Percentiles rank a stretch among this genome's conserved stretches.
These are phyloP conservation scores for Archaeoteleia sp. DNA, from an alignment of 2,888 invertebrate species.

Conservation along the genomic window DNA sequence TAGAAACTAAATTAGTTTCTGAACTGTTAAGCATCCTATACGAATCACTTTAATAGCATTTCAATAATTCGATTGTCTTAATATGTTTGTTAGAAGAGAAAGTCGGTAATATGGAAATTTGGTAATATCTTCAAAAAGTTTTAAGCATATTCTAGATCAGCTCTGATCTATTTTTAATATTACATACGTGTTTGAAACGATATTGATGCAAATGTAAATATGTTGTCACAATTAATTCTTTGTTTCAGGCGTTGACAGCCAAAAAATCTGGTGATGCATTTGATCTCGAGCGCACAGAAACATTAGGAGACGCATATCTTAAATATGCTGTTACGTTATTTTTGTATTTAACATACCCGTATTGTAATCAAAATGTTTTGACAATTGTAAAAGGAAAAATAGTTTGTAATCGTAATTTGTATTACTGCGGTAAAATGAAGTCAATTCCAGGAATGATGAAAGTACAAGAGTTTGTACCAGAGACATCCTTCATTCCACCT, in stretches of 20 bases:
- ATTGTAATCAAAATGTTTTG: slow-evolving; percentile 85
- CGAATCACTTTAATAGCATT: too few species aligned
- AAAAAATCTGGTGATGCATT: slow-evolving; percentile 85
- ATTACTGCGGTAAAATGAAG: slow-evolving; percentile 79
- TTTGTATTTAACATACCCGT: slow-evolving; percentile 82
- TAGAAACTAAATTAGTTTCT: too few species aligned
- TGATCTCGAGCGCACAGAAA: slow-evolving; percentile 88
- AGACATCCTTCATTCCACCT: slow-evolving; percentile 84
- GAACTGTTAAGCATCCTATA: too few species aligned
- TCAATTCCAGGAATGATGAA: slow-evolving; percentile 78
- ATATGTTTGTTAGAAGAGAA: too few species aligned
- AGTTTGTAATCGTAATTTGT: slow-evolving; percentile 91
- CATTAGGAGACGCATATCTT: slow-evolving; percentile 91
- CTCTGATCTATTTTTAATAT: too few species aligned
- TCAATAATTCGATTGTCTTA: too few species aligned
- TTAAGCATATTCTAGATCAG: too few species aligned
- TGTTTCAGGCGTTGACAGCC: slow-evolving; percentile 81
- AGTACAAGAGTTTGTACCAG: slow-evolving; percentile 80
- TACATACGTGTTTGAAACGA: too few species aligned
- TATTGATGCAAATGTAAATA: too few species aligned
- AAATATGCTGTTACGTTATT: slow-evolving; percentile 86
- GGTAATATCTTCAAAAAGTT: too few species aligned
- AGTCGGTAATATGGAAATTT: too few species aligned
- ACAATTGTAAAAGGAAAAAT: slow-evolving; percentile 83
- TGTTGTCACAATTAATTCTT: too few species aligned